phyloP scores from a whole-genome alignment of 2,888 invertebrate genomes.

The Plebejus anna region DNA sequence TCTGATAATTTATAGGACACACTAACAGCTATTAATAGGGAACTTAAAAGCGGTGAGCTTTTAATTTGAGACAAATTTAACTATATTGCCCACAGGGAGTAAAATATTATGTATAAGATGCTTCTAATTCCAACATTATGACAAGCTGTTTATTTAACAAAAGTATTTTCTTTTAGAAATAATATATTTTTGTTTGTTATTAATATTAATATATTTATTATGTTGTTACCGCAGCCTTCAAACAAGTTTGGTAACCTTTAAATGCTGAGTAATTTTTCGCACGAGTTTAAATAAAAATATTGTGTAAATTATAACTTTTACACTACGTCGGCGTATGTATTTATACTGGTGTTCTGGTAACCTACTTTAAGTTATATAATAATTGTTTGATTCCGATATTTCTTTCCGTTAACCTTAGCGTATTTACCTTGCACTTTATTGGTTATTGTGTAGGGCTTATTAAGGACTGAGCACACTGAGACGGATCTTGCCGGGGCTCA shows the following conservation, averaged over 20 bases:
- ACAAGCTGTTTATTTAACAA: background rate
- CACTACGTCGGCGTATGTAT: background rate
- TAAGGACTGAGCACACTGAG: background rate
- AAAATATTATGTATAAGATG: background rate
- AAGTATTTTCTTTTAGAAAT: background rate
- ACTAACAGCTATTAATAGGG: no score
- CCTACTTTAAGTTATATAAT: conserved; percentile 25
- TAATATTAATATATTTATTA: conserved; percentile 34
- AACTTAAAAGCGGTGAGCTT: no score
- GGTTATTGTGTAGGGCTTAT: background rate
- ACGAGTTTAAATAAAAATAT: conserved; percentile 23
- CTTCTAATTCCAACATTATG: background rate
- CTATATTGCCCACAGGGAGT: background rate
- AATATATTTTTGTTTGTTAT: conserved; percentile 29
- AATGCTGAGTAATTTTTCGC: conserved; percentile 35
- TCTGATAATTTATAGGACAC: no score
- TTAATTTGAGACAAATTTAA: background rate
- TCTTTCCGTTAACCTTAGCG: conserved; percentile 13
- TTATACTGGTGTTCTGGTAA: conserved; percentile 5
- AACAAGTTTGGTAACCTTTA: conserved; percentile 42
- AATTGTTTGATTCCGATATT: conserved; percentile 9
- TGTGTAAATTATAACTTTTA: conserved; percentile 1
- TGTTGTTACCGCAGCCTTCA: conserved; percentile 38
- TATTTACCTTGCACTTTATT: conserved; percentile 10
- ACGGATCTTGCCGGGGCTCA: no score